Evolutionary conservation across 2,797 vertebrate species (phyloP), one percentile per base, ranked within the genome.

Genomic region (Phalloptychus januarius): DNA sequence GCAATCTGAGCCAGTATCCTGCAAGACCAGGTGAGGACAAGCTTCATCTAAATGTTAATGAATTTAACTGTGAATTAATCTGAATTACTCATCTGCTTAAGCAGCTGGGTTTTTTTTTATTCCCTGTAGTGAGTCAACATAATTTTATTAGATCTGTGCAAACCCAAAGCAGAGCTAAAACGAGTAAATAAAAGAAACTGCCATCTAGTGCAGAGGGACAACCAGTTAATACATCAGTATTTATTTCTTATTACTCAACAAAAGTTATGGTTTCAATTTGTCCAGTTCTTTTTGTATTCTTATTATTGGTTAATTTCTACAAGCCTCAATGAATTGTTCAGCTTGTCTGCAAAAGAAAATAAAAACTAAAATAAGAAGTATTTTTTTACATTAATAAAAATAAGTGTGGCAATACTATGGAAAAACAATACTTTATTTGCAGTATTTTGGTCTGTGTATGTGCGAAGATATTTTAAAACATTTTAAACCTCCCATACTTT

Each of bases 11-110:
- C 91, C 94, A 0, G 82, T 98, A 0, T 95, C 94, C 73, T 93
- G 92, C 25, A 92, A 86, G 86, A 94, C 94, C 83, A 97, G 93
- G 98, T 99, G 89, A 96, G 96, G 10, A 46, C 11, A 58, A 48
- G 71, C 61, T 25, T 63, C 0, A 78, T 87, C 85, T 79, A 81
- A 69, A 86, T 86, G 78, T 71, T 73, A 84, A 82, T 84, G 65
- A 28, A 70, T 70, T 70, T 44, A 70, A 44, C 67, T 44, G 4
- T 42, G 40, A 70, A 44, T 70, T 42, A 15, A 44, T 69, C 38
- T 40, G 4, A 67, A 23, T 65, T 67, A 1, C 23, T 67, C 20
- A 44, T 44, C 25, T 28, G 38, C 16, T 13, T 44, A 28, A 70
- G 38, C 36, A n/a, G 65, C 61, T 38, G 63, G 8, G n/a, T n/a